Base-by-base conservation (phyloP, 2,113 vertebrate species). In the Pelecanus crispus region DNA sequence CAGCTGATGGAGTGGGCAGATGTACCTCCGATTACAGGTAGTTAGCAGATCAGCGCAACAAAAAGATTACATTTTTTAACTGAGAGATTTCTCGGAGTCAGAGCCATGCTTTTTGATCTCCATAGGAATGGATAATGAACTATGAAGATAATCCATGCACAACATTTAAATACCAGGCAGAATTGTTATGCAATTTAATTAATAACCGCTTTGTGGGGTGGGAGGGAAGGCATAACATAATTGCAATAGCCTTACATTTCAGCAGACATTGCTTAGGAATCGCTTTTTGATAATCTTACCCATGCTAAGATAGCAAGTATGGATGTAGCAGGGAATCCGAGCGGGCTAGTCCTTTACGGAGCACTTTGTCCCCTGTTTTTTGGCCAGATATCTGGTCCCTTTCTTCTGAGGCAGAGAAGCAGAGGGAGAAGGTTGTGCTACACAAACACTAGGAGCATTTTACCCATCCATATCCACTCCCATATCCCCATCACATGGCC, bases 241-340 rank as follows among this genome's bases (percentile, higher is more conserved):
- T 81, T 81, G 61, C 40, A 84, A 25, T 17, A 81, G 65, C 44
- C 38, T 84, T 89, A 84, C n/a, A 38, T 86, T 75, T 81, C 86
- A 92, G 34, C 32, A 83, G 17, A 91, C 63, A 75, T 86, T 86
- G 67, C 82, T 94, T 61, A 88, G 82, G 67, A 88, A 83, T 83
- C 21, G 5, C 24, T 42, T 88, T 93, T 77, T 80, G 18, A n/a
- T 32, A 50, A 19, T 67, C 19, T 70, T 74, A 65, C 10, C 50
- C 63, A 38, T 13, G 29, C 28, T 22, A 68, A 68, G 52, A 61
- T 11, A 75, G 26, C 32, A 81, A 75, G 15, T 5, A 55, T 11
- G 19, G 52, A 45, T 11, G 36, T 34, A 56, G 3, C 29, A 52
- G 19, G 47, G 34, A 79, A 44, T 17, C 12, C 0, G 0, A 63